phyloP scores from a whole-genome alignment of 2,888 invertebrate genomes.

The Dilophus febrilis region DNA sequence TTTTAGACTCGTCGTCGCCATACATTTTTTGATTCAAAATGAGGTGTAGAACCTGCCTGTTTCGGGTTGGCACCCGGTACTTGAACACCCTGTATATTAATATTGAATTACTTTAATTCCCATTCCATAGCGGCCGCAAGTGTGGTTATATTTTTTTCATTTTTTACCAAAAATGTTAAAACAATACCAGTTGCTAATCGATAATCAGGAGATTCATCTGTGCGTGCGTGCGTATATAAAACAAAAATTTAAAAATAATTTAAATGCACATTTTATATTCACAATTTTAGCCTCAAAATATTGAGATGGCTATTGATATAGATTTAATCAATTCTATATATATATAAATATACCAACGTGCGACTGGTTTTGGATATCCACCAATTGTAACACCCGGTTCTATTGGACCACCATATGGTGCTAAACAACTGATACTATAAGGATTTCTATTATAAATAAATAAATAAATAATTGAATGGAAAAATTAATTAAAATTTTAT shows the following conservation, averaged over 20 bases:
- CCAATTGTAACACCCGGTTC: conserved; percentile 72
- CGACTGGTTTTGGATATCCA: conserved; percentile 42
- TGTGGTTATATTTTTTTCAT: conserved; percentile 40
- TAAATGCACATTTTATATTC: no score
- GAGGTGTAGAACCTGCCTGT: no score
- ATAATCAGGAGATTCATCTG: conserved; percentile 29
- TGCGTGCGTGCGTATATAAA: no score
- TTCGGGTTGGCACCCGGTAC: no score
- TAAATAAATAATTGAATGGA: no score
- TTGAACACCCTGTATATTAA: neutral
- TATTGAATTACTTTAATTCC: conserved; percentile 42
- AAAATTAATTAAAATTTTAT: no score
- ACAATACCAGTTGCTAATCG: conserved; percentile 48
- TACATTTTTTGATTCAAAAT: no score
- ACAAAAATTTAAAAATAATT: no score
- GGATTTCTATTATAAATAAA: no score
- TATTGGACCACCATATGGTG: conserved; percentile 75
- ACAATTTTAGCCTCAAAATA: no score
- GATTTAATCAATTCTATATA: neutral
- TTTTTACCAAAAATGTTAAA: conserved; percentile 61
- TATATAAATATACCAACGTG: conserved; percentile 28
- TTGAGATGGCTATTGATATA: no score
- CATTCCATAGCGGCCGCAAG: conserved; percentile 47
- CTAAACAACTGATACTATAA: conserved; percentile 49
- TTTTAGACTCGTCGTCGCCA: neutral